Percentiles rank a stretch among this genome's conserved stretches.
phyloP scores from a whole-genome alignment of 2,113 vertebrate genomes.

The Pedetes capensis region DNA sequence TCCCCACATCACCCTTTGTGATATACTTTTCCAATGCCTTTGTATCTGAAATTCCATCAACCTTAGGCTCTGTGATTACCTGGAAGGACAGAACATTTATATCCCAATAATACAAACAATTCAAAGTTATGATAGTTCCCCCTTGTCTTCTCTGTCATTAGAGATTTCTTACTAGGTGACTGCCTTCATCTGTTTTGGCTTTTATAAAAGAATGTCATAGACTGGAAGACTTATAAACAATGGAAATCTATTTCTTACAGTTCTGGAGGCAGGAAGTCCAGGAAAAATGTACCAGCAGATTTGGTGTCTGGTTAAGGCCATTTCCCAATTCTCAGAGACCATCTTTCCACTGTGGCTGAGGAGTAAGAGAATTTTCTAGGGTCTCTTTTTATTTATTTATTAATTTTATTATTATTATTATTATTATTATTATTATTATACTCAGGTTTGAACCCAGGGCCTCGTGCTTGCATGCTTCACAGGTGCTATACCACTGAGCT shows the following conservation, averaged over 20 bases:
- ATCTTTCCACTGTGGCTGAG: neutral
- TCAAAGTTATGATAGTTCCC: neutral
- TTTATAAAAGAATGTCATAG: neutral
- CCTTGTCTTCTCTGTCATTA: neutral
- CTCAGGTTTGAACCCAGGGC: too few relatives aligned
- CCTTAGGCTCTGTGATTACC: neutral
- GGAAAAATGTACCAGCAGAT: neutral
- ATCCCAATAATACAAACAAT: neutral
- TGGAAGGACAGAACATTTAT: neutral
- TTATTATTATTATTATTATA: too few relatives aligned
- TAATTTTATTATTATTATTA: too few relatives aligned
- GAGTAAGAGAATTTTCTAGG: neutral
- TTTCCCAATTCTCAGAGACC: neutral
- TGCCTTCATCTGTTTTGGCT: neutral
- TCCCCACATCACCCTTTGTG: neutral
- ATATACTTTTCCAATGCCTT: neutral
- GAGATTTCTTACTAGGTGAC: neutral
- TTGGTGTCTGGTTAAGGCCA: neutral
- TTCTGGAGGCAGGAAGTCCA: neutral
- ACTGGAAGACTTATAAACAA: neutral
- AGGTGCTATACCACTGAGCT: too few relatives aligned
- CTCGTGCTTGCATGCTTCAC: too few relatives aligned
- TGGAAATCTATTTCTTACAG: neutral
- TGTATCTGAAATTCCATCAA: neutral
- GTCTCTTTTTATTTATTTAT: neutral